Base-by-base conservation (phyloP, 2,797 vertebrate genomes). In the Prionace glauca region DNA sequence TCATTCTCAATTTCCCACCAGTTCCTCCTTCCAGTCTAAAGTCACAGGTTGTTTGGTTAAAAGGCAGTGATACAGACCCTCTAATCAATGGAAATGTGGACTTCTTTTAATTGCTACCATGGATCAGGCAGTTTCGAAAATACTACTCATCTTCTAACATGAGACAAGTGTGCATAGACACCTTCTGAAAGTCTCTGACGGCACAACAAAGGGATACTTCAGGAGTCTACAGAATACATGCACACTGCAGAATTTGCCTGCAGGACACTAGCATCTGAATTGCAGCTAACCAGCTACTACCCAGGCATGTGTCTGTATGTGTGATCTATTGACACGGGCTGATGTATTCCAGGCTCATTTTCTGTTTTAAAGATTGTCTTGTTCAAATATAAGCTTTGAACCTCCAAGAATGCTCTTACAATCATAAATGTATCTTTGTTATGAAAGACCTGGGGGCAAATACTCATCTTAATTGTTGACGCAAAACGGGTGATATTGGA, bases 1-100 rank as follows among this genome's bases (percentile, higher is more conserved):
- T 92, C 62, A 41, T 92, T 92, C n/a, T 69, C 69, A 36, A 92
- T 92, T 92, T 67, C 65, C 65, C 90, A 67, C n/a, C 62, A 36
- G 32, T 36, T 67, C 62, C 62, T n/a, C 18, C n/a, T 22, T 45
- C 20, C 81, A 84, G 24, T 45, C 20, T 45, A 45, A 84, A 84
- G 81, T 84, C 81, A 45, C 81, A 84, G 45, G 45, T 24, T 84
- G 41, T 84, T 45, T 84, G 81, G 36, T 84, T 45, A 84, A 84
- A 84, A 41, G 81, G 81, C 81, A 84, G 36, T 45, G 36, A 84
- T 45, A 45, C 36, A 84, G 36, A 84, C 81, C 5, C 81, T 84
- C 41, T 84, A 84, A 45, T 84, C 81, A 84, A 84, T 45, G 81
- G 41, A 41, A 84, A 45, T 84, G 81, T 84, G 41, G 41, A 22